A percentile compares a stretch with the other conserved stretches of the same genome.
Evolutionary conservation across 2,113 vertebrate genomes (phyloP).

Genomic region (Talpa occidentalis): DNA sequence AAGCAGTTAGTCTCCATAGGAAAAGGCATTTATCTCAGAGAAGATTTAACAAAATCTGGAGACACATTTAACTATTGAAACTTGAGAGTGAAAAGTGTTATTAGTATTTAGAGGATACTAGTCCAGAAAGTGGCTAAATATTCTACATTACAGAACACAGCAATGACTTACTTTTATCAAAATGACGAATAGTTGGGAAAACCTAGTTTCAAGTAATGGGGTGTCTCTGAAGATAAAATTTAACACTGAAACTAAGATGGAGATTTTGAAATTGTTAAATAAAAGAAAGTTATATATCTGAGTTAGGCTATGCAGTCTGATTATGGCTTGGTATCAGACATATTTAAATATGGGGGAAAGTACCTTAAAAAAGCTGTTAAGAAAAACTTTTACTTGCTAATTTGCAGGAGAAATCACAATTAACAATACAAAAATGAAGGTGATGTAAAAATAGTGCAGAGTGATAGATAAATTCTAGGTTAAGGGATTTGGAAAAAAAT

Average conservation of each 20-base stretch:
- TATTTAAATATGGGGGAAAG: not conserved
- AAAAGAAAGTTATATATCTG: not conserved
- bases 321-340: not conserved
- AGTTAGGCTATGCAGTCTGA: not conserved
- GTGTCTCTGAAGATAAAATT: not conserved
- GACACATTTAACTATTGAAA: not conserved
- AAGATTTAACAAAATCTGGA: not conserved
- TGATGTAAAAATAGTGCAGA: not conserved
- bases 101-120: not conserved
- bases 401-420: not conserved
- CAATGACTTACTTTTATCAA: not conserved
- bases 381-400: not conserved
- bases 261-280: not conserved
- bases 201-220: not conserved
- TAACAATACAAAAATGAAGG: not conserved
- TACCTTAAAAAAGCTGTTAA: not conserved
- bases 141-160: not conserved
- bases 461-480: not conserved
- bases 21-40: not conserved
- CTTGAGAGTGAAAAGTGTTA: not conserved
- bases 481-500: not conserved
- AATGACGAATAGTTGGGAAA: not conserved
- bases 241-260: not conserved
- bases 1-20: not conserved
- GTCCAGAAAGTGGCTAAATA: not conserved